Percentiles rank a stretch among this genome's conserved stretches.
phyloP scores from a whole-genome alignment of 2,888 invertebrate species.

The Papilio elwesi region DNA sequence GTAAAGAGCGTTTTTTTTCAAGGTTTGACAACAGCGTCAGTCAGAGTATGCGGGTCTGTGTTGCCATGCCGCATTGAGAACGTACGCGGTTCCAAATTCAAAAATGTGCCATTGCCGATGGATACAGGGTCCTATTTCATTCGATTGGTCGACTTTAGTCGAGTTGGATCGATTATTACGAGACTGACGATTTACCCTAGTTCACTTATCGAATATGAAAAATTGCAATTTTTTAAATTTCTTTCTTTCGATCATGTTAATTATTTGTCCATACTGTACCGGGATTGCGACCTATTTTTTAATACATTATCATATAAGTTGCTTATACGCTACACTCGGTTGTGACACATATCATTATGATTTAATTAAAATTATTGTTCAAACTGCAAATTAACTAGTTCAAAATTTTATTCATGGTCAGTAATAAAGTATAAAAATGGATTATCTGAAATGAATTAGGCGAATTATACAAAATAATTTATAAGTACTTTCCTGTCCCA shows the following conservation, averaged over 20 bases:
- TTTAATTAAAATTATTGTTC: slow-evolving; percentile 13
- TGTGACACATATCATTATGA: slow-evolving; percentile 22
- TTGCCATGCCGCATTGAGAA: slow-evolving; percentile 32
- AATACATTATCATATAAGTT: slow-evolving; percentile 7
- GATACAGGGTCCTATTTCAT: slow-evolving; percentile 54
- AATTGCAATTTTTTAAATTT: slow-evolving; percentile 3
- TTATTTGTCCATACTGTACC: slow-evolving; percentile 44
- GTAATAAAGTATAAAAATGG: slow-evolving; percentile 13
- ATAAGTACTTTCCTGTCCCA: slow-evolving; percentile 37
- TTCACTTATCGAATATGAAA: slow-evolving; percentile 41
- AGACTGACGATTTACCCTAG: slow-evolving; percentile 72
- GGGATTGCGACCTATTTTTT: background rate
- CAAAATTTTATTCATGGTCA: background rate
- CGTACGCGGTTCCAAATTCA: slow-evolving; percentile 44
- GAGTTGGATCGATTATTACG: slow-evolving; percentile 52
- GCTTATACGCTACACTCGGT: slow-evolving; percentile 26
- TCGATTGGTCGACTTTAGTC: slow-evolving; percentile 50
- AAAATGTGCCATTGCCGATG: slow-evolving; percentile 48
- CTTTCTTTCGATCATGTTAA: slow-evolving; percentile 24
- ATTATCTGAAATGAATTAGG: slow-evolving; percentile 35
- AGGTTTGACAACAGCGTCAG: background rate
- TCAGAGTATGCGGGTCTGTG: slow-evolving; percentile 36
- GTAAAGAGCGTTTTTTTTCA: slow-evolving; percentile 27
- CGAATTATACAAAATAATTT: slow-evolving; percentile 26
- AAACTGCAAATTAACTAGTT: slow-evolving; percentile 10